A percentile compares a stretch with the other conserved stretches of the same genome.
Conservation (phyloP, 2,797 vertebrate genomes). For the Cynopterus sphinx region DNA sequence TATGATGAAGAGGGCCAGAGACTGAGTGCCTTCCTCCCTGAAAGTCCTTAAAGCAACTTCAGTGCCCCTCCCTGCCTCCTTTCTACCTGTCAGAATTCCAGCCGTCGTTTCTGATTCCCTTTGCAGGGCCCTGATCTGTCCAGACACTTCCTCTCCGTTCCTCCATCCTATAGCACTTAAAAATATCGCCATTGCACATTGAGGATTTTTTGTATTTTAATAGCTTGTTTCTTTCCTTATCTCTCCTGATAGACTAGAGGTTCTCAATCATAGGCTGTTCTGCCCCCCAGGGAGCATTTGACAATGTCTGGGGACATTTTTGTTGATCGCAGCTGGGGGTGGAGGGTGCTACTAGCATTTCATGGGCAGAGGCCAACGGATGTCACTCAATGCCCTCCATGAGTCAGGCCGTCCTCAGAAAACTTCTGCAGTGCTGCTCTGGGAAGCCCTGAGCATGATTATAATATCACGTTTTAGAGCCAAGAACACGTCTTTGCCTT, state of each 20-base stretch:
- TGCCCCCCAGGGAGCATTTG: not conserved
- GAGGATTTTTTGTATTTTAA: not conserved
- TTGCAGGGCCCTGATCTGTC: too few relatives aligned
- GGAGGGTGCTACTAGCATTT: fast-evolving
- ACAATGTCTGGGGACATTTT: not conserved
- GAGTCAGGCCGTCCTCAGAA: fast-evolving
- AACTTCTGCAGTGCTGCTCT: fast-evolving
- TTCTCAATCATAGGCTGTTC: not conserved
- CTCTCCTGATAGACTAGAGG: not conserved
- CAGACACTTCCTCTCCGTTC: not conserved
- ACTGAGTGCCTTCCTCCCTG: fast-evolving
- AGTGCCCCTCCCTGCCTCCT: fast-evolving
- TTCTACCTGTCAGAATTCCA: too few relatives aligned
- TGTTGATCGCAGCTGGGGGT: not conserved
- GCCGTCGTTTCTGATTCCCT: not conserved
- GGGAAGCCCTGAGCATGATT: not conserved
- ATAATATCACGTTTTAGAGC: not conserved
- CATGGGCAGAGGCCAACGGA: fast-evolving
- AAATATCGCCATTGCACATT: not conserved
- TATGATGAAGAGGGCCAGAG: fast-evolving
- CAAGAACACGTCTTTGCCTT: not conserved
- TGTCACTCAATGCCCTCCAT: fast-evolving
- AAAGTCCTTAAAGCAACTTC: not conserved
- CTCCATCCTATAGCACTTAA: fast-evolving
- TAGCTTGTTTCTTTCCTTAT: not conserved